Evolutionary conservation across 2,888 invertebrate genomes (phyloP), one percentile per base, ranked within the genome.

Genomic region (Himalopsyche kuldschensis): DNA sequence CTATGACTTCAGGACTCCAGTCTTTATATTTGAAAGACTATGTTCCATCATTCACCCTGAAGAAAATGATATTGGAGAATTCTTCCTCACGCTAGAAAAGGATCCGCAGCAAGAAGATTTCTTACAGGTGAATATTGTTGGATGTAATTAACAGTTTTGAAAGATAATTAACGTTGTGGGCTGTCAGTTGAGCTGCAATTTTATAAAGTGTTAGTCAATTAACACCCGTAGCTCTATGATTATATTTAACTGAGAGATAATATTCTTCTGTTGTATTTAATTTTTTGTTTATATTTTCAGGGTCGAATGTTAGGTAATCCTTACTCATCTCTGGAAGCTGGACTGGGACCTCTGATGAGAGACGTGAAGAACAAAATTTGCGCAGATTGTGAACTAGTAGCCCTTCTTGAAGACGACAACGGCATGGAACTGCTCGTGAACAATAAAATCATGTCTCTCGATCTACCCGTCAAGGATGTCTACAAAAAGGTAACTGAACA

Each of bases 51-150:
- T 99, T 87, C 97, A 98, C 89, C 99, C 98, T 0, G 98, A 99
- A 89, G 98, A 99, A 90, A 98, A 98, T 88, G 98, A 98, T 88
- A 96, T 98, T 3, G 97, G 97, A 0, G 99, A 99, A 90, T 99
- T 99, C 91, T 97, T 97, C 92, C 93, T 99, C 85, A 97, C 97
- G 0, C 92, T 99, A 5, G 99, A 99, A 89, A 99, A 99, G 89
- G 99, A 99, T 91, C 97, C 98, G 0, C 99, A 99, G 88, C 99
- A 99, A 88, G 99, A 99, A 90, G 99, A 99, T 91, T 99, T 99
- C 90, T 93, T 99, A 87, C 98, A 98, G 91, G 95, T 93, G 55
- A 41, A 79, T 80, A 47, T n/a, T n/a, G n/a, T n/a, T n/a, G n/a
- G n/a, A n/a, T n/a, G n/a, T n/a, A n/a, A n/a, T n/a, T n/a, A n/a